Conservation (phyloP, 2,113 vertebrate genomes). For the Nerophis lumbriciformis region DNA sequence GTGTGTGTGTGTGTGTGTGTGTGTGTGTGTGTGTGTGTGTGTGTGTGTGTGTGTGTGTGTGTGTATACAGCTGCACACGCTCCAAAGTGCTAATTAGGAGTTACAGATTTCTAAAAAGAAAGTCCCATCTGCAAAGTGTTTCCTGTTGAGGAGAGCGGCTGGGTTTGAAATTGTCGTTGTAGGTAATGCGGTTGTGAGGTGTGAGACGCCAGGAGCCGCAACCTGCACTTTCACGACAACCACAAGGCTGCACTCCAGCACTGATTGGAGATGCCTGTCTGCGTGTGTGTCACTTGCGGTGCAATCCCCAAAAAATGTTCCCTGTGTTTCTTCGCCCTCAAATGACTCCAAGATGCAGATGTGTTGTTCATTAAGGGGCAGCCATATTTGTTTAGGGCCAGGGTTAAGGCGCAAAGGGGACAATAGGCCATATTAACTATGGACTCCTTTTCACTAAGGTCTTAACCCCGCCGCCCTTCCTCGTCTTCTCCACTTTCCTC, state of each 20-base stretch:
- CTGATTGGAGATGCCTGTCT: slow-evolving; percentile 4
- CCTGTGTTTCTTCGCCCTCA: slow-evolving; percentile 57
- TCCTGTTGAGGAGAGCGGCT: slow-evolving; percentile 56
- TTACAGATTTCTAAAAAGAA: slow-evolving; percentile 32
- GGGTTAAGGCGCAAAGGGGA: slow-evolving; percentile 51
- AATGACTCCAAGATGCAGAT: slow-evolving; percentile 66
- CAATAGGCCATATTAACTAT: slow-evolving; percentile 60
- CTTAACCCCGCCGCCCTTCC: slow-evolving; percentile 50
- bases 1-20: background rate
- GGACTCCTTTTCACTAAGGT: slow-evolving; percentile 56
- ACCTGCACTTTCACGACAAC: slow-evolving; percentile 40
- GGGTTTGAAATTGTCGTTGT: slow-evolving; percentile 36
- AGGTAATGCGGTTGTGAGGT: slow-evolving; percentile 2
- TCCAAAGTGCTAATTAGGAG: slow-evolving; percentile 42
- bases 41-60: background rate
- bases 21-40: background rate
- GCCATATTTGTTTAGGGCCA: slow-evolving; percentile 58
- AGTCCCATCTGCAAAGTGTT: slow-evolving; percentile 47
- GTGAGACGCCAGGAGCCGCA: slow-evolving; percentile 6
- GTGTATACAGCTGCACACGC: background rate
- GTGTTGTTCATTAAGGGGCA: slow-evolving; percentile 58
- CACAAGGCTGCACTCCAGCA: slow-evolving; percentile 42
- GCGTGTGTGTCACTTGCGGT: slow-evolving; percentile 36
- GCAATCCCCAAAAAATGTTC: slow-evolving; percentile 43
- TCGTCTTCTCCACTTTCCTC: slow-evolving; percentile 38